phyloP scores from a whole-genome alignment of 2,797 vertebrate genomes.

The Siniperca undulata region DNA sequence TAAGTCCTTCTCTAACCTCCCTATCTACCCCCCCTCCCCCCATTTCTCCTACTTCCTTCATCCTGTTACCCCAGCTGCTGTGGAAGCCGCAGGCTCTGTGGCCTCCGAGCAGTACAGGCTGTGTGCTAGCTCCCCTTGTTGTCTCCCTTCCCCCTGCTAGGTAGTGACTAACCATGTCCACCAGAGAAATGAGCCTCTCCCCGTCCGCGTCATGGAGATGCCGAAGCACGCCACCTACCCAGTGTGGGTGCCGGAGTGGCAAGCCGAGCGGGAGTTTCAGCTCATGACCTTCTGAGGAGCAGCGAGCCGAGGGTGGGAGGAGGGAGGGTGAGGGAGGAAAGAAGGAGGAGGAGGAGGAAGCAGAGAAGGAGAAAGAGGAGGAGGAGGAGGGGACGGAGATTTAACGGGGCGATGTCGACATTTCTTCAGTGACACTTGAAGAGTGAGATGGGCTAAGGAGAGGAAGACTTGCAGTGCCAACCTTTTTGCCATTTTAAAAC shows the following conservation, averaged over 20 bases:
- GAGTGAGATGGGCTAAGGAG: constrained; percentile 72
- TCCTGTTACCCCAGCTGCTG: constrained; percentile 75
- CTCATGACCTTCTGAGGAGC: constrained; percentile 92
- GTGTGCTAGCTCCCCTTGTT: constrained; percentile 89
- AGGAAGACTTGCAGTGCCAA: constrained; percentile 71
- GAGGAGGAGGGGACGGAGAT: constrained; percentile 39
- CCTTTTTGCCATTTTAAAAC: constrained; percentile 63
- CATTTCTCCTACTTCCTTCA: constrained; percentile 55
- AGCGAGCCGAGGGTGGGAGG: constrained; percentile 69
- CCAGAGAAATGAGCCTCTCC: constrained; percentile 87
- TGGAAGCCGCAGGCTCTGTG: constrained; percentile 74
- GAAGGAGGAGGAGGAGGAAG: constrained; percentile 28
- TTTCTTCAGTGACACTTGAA: constrained; percentile 80
- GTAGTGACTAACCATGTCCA: constrained; percentile 91
- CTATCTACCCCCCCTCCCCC: constrained; percentile 29
- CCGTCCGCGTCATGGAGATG: constrained; percentile 87
- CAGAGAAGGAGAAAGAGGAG: constrained; percentile 20
- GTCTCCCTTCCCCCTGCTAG: constrained; percentile 90
- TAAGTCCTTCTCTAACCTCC: constrained; percentile 46
- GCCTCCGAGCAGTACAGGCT: constrained; percentile 83
- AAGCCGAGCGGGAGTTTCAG: constrained; percentile 90
- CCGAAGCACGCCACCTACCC: constrained; percentile 91
- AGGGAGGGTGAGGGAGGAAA: constrained; percentile 65
- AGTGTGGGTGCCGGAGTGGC: constrained; percentile 91
- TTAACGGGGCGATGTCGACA: constrained; percentile 63